These are phyloP conservation scores for Poeciliopsis turneri DNA, from an alignment of 2,797 vertebrate genomes.

Conservation along the genomic window DNA sequence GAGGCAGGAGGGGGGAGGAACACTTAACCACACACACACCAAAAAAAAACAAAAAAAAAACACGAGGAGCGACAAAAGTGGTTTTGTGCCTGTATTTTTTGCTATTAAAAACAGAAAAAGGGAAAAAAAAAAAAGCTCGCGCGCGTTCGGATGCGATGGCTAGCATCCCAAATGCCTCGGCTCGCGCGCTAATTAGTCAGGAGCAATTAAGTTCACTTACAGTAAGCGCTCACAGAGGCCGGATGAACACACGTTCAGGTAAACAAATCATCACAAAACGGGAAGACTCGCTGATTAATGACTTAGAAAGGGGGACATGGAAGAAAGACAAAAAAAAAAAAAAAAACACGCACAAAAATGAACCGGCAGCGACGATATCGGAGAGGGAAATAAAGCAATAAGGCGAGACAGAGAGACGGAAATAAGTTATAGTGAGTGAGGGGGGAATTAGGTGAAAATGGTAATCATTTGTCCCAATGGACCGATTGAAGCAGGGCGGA, in stretches of 20 bases:
- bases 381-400: conserved; percentile 7
- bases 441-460: conserved; percentile 57
- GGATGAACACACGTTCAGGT: conserved; percentile 55
- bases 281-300: conserved; percentile 39
- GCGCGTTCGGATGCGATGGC: conserved; percentile 18
- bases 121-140: too few species aligned
- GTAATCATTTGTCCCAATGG: conserved; percentile 74
- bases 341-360: conserved; percentile 21
- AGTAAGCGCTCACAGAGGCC: conserved; percentile 61
- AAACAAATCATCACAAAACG: conserved; percentile 66
- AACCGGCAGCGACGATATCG: conserved; percentile 5
- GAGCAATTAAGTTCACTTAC: conserved; percentile 74
- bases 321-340: neutral
- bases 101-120: too few species aligned
- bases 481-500: conserved; percentile 75
- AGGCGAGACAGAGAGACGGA: conserved; percentile 21
- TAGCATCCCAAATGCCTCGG: conserved; percentile 63
- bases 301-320: conserved; percentile 27
- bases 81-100: conserved; percentile 15
- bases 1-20: conserved; percentile 17
- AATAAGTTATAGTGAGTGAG: conserved; percentile 51
- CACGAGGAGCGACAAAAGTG: conserved; percentile 42
- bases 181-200: conserved; percentile 77
- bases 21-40: conserved; percentile 42
- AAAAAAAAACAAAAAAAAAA: conserved; percentile 1